Conservation (phyloP, 2,113 vertebrate species). For the Telmatochromis sp. region DNA sequence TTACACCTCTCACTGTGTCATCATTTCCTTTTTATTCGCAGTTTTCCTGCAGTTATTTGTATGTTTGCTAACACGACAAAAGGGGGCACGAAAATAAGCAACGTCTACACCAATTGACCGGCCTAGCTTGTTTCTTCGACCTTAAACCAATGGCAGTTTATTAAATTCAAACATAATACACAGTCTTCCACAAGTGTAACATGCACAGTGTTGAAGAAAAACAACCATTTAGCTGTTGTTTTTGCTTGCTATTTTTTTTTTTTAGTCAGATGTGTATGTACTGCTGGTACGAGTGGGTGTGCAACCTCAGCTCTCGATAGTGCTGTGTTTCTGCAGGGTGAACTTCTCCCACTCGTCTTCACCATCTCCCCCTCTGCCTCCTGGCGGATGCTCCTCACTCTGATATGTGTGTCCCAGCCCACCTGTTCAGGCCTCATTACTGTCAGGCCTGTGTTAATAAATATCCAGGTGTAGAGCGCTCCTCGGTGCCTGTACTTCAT, state of each 20-base stretch:
- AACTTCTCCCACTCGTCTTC: slow-evolving; percentile 60
- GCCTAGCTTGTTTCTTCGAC: background rate
- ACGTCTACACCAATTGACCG: background rate
- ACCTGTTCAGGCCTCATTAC: slow-evolving; percentile 78
- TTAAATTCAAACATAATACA: background rate
- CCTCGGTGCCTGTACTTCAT: slow-evolving; percentile 69
- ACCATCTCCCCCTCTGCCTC: slow-evolving; percentile 51
- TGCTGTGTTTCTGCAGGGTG: slow-evolving; percentile 49
- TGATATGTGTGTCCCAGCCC: slow-evolving; percentile 74
- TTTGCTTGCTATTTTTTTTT: background rate
- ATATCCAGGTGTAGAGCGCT: slow-evolving; percentile 75
- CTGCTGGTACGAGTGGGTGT: slow-evolving; percentile 42
- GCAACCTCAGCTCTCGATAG: slow-evolving; percentile 31
- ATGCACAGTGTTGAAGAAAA: background rate
- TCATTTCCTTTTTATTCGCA: background rate
- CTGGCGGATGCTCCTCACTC: slow-evolving; percentile 67
- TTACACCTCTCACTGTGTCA: background rate
- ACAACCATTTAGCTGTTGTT: slow-evolving; percentile 13
- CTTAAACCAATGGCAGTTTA: background rate
- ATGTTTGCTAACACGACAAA: background rate
- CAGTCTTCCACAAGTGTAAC: background rate
- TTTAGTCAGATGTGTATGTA: slow-evolving; percentile 23
- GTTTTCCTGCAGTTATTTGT: background rate
- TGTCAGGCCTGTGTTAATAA: slow-evolving; percentile 77
- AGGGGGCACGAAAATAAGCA: background rate